phyloP scores from a whole-genome alignment of 2,888 invertebrate species.

The Drosophila robusta region DNA sequence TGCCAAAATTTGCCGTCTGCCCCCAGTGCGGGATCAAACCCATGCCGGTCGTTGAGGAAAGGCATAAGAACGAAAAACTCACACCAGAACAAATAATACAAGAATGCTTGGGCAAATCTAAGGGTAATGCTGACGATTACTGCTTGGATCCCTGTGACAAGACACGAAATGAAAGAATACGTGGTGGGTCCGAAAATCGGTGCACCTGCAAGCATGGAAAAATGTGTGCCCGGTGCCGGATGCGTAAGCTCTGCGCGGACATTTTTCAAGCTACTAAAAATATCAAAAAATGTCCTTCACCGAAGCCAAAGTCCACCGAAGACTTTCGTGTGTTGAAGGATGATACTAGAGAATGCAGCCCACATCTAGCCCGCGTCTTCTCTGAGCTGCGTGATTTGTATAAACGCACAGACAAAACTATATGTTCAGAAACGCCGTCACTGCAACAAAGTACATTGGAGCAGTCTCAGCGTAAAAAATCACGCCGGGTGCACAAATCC shows the following conservation, averaged over 20 bases:
- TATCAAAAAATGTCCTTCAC: conserved; percentile 41
- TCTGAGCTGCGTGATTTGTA: conserved; percentile 78
- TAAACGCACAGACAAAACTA: no score
- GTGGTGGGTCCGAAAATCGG: conserved; percentile 22
- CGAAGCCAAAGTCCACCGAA: conserved; percentile 43
- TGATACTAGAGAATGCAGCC: conserved; percentile 64
- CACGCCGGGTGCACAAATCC: conserved; percentile 8
- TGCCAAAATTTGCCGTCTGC: conserved; percentile 85
- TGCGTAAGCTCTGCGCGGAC: conserved; percentile 70
- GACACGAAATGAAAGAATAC: neutral
- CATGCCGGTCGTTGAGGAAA: conserved; percentile 73
- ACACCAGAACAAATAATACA: conserved; percentile 78
- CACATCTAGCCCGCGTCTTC: conserved; percentile 79
- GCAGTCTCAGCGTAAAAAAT: neutral
- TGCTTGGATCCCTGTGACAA: conserved; percentile 56
- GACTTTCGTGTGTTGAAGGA: conserved; percentile 59
- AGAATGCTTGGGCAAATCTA: conserved; percentile 67
- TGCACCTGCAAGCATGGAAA: conserved; percentile 75
- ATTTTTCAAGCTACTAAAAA: conserved; percentile 32
- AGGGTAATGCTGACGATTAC: conserved; percentile 30
- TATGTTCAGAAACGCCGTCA: no score
- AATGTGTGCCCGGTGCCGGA: conserved; percentile 75
- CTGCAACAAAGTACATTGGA: neutral
- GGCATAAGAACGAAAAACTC: conserved; percentile 63
- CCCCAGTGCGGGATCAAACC: conserved; percentile 82